These are phyloP conservation scores for Nanger granti DNA, from an alignment of 2,113 vertebrate genomes.

Conservation along the genomic window DNA sequence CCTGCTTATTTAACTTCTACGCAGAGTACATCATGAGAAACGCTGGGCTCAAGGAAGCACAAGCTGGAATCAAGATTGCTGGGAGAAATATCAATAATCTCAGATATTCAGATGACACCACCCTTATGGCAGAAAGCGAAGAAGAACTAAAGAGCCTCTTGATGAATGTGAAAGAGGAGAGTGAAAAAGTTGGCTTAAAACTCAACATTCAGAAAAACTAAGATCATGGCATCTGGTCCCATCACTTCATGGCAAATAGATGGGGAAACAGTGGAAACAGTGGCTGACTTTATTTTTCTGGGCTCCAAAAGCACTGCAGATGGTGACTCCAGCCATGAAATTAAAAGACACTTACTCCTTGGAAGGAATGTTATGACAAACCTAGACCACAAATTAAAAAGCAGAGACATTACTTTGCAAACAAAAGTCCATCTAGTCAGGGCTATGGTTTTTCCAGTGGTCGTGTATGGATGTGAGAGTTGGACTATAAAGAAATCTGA, in stretches of 20 bases:
- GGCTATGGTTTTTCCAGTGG: neutral
- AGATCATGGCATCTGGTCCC: neutral
- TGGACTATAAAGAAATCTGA: neutral
- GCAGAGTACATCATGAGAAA: neutral
- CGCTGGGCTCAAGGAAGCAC: neutral
- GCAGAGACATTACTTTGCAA: neutral
- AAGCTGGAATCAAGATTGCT: neutral
- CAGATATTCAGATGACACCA: neutral
- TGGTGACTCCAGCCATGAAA: neutral
- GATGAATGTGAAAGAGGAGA: neutral
- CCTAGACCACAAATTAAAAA: neutral
- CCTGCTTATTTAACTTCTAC: neutral
- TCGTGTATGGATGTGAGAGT: neutral
- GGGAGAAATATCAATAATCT: neutral
- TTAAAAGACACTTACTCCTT: neutral
- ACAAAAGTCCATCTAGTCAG: neutral
- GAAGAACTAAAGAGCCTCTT: neutral
- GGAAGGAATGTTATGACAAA: neutral
- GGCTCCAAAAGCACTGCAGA: neutral
- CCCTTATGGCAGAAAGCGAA: neutral
- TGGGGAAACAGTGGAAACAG: neutral
- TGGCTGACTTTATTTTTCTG: neutral
- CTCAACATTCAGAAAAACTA: neutral
- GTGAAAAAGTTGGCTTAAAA: neutral
- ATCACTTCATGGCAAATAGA: neutral